Evolutionary conservation across 2,888 invertebrate species (phyloP).

Genomic region (Epinotia ramella): DNA sequence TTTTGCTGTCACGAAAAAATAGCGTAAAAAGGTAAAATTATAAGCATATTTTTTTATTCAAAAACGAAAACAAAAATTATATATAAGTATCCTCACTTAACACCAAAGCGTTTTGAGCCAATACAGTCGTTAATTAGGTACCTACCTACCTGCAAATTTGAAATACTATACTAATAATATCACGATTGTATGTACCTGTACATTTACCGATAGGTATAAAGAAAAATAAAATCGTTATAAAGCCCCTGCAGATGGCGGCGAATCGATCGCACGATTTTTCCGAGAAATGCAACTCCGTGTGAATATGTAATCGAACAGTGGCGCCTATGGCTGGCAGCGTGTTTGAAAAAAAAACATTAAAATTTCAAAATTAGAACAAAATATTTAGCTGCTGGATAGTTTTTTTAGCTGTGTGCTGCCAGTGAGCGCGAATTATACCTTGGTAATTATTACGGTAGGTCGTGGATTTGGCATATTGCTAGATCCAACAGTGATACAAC

Average conservation of each 20-base stretch:
- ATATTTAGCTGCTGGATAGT: not conserved
- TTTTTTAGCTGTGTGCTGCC: not conserved
- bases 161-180: not conserved
- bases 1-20: no score
- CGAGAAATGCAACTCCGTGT: slow-evolving; percentile 59
- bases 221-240: slow-evolving; percentile 26
- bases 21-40: no score
- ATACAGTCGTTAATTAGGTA: no score
- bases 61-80: no score
- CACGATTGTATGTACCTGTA: not conserved
- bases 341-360: slow-evolving; percentile 14
- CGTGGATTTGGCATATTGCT: not conserved
- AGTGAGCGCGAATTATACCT: not conserved
- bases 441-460: not conserved
- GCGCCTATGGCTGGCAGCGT: slow-evolving; percentile 29
- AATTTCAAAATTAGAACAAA: slow-evolving; percentile 3
- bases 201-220: slow-evolving; percentile 1
- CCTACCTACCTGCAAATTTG: no score
- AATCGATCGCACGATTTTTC: slow-evolving; percentile 66
- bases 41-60: no score
- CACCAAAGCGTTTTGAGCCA: no score
- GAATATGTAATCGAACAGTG: slow-evolving; percentile 57
- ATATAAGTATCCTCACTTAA: no score
- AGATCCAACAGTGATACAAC: not conserved
- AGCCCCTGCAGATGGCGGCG: slow-evolving; percentile 50